phyloP scores from a whole-genome alignment of 2,113 vertebrate genomes.

The Apus apus region DNA sequence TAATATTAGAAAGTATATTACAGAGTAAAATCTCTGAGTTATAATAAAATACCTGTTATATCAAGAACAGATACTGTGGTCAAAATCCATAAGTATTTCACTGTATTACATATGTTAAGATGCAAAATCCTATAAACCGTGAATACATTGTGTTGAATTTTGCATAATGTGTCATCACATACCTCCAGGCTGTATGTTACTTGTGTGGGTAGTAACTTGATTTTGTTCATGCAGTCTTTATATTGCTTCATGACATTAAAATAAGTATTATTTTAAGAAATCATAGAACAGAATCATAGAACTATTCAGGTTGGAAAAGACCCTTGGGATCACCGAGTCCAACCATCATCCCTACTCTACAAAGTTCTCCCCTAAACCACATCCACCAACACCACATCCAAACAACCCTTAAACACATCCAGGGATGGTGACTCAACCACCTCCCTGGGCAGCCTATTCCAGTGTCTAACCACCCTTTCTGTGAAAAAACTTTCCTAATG shows the following conservation, averaged over 20 bases:
- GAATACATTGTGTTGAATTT: background rate
- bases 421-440: no score
- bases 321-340: no score
- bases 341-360: no score
- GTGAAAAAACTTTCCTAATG: no score
- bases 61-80: background rate
- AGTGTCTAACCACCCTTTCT: no score
- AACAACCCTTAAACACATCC: no score
- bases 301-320: no score
- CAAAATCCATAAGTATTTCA: background rate
- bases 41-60: background rate
- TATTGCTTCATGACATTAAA: constrained; percentile 17
- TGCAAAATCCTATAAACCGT: background rate
- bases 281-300: no score
- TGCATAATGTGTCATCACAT: background rate
- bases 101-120: background rate
- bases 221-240: background rate
- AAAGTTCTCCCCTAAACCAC: no score
- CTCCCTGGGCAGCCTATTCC: no score
- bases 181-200: background rate
- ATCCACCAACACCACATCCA: no score
- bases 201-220: background rate
- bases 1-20: background rate
- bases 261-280: background rate
- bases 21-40: background rate